These are phyloP conservation scores for Clupea harengus DNA, from an alignment of 2,113 vertebrate genomes.

Conservation along the genomic window DNA sequence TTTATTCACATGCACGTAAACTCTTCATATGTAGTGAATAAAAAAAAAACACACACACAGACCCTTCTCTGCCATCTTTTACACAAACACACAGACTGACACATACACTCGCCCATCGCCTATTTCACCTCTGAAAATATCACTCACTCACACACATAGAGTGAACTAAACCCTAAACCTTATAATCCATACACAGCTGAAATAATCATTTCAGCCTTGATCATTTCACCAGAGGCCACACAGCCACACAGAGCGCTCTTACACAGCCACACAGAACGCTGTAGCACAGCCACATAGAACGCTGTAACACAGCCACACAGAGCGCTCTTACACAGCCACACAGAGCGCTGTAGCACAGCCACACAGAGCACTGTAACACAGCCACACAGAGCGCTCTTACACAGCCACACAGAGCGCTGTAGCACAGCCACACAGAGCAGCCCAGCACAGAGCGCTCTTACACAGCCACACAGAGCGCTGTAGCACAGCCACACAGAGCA, in stretches of 20 bases:
- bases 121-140: neutral
- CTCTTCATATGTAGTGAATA: no score
- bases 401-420: no score
- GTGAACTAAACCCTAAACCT: no score
- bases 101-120: neutral
- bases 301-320: no score
- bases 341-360: no score
- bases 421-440: no score
- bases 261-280: neutral
- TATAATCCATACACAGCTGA: neutral
- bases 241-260: neutral
- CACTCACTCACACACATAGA: neutral
- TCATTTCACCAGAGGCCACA: neutral
- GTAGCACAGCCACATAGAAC: neutral
- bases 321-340: no score
- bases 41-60: constrained; percentile 19
- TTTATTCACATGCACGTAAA: no score
- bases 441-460: no score
- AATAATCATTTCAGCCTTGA: neutral
- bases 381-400: no score
- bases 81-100: neutral
- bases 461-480: neutral
- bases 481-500: neutral
- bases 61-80: neutral
- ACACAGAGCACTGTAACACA: no score